phyloP scores from a whole-genome alignment of 1,140 invertebrate genomes.

The Yoshiicerus persimilis region DNA sequence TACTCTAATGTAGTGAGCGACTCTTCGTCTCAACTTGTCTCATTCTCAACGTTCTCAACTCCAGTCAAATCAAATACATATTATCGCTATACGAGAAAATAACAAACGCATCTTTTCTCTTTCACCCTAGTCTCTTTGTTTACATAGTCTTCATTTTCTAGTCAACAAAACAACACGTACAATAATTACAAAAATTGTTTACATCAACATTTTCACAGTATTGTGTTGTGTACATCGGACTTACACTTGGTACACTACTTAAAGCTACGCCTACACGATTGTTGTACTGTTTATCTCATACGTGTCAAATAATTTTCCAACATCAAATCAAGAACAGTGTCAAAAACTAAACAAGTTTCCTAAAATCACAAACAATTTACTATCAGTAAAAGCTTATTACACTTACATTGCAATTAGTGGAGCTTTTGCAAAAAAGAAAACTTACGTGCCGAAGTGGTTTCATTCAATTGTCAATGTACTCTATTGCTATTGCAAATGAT shows the following conservation, averaged over 20 bases:
- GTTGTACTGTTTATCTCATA: not conserved
- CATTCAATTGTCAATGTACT: no score
- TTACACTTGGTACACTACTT: not conserved
- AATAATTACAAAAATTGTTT: not conserved
- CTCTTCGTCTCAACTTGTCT: constrained; percentile 23
- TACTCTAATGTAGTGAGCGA: not conserved
- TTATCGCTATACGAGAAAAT: not conserved
- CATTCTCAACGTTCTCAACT: not conserved
- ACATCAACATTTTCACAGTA: not conserved
- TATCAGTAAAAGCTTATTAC: not conserved
- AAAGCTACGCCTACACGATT: no score
- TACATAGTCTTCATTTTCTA: not conserved
- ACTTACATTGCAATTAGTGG: not conserved
- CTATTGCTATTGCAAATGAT: not conserved
- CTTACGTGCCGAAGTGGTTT: not conserved
- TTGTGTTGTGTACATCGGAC: not conserved
- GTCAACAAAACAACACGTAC: not conserved
- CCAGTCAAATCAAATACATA: not conserved
- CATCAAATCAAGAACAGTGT: not conserved
- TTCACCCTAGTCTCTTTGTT: not conserved
- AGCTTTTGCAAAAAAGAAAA: not conserved
- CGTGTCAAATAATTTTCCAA: not conserved
- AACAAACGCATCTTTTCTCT: not conserved
- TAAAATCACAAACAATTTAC: not conserved
- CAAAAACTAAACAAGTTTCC: not conserved